Percentiles rank a stretch among this genome's conserved stretches.
Conservation (phyloP, 2,797 vertebrate genomes). For the Apogon talboti region DNA sequence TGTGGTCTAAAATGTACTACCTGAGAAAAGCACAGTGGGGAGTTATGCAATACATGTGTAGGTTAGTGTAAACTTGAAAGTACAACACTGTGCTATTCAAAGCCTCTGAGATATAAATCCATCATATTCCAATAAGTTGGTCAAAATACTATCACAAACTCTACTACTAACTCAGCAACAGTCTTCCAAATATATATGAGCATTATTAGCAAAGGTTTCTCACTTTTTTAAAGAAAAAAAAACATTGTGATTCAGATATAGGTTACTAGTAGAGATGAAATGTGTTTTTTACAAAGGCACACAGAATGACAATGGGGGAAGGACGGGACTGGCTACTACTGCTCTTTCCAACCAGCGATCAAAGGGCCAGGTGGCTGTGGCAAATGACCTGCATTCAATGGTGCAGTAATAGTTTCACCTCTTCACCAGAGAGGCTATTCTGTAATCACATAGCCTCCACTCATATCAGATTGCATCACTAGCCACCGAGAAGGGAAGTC, state of each 20-base stretch:
- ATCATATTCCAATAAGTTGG: not conserved
- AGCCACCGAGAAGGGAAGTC: slow-evolving; percentile 64
- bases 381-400: slow-evolving; percentile 70
- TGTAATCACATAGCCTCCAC: slow-evolving; percentile 66
- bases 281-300: slow-evolving; percentile 15
- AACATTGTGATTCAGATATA: slow-evolving; percentile 18
- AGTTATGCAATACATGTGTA: slow-evolving; percentile 11
- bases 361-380: slow-evolving; percentile 69
- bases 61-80: slow-evolving; percentile 8
- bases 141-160: too few species aligned
- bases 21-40: slow-evolving; percentile 19
- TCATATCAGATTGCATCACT: slow-evolving; percentile 73
- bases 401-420: slow-evolving; percentile 72
- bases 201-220: not conserved
- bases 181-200: too few species aligned
- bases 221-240: not conserved
- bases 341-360: slow-evolving; percentile 51
- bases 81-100: not conserved
- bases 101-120: slow-evolving; percentile 12
- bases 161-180: too few species aligned
- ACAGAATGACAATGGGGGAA: slow-evolving; percentile 3
- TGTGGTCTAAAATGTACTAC: slow-evolving; percentile 8
- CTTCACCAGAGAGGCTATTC: slow-evolving; percentile 71
- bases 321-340: slow-evolving; percentile 29
- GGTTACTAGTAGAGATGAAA: not conserved